phyloP scores from a whole-genome alignment of 2,797 vertebrate species.

The Eleutherodactylus coqui region DNA sequence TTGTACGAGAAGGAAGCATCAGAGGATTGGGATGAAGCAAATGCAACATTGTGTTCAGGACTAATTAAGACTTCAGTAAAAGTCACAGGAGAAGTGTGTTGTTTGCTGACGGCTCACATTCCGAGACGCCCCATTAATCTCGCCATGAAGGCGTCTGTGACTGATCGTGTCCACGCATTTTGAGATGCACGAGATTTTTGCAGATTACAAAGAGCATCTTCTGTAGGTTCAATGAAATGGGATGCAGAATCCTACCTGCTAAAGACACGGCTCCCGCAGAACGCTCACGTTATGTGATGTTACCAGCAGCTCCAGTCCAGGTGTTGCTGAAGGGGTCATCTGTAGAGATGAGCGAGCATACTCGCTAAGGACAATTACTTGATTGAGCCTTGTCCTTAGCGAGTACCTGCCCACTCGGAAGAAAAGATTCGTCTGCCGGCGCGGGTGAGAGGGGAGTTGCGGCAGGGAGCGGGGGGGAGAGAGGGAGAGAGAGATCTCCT shows the following conservation, averaged over 20 bases:
- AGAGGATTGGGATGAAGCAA: not conserved
- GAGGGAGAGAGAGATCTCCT: too few relatives aligned
- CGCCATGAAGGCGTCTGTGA: not conserved
- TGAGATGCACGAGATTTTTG: not conserved
- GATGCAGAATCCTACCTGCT: not conserved
- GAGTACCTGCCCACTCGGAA: too few relatives aligned
- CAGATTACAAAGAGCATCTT: not conserved
- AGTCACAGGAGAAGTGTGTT: conserved; percentile 28
- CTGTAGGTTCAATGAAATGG: not conserved
- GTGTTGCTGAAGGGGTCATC: too few relatives aligned
- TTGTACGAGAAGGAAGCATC: not conserved
- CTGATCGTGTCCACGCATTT: not conserved
- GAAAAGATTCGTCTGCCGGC: too few relatives aligned
- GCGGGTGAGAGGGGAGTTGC: too few relatives aligned
- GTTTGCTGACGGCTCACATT: conserved; percentile 25
- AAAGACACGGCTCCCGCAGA: not conserved
- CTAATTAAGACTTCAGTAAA: conserved; percentile 48
- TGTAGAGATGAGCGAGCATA: too few relatives aligned
- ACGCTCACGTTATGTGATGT: not conserved
- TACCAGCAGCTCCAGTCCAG: too few relatives aligned
- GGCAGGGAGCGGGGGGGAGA: too few relatives aligned
- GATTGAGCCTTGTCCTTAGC: too few relatives aligned
- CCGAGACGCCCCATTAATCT: not conserved
- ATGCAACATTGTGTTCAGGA: not conserved
- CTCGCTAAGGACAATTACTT: too few relatives aligned